Conservation (phyloP, 64 coral and sea anemone genomes). For the Pocillopora damicornis region DNA sequence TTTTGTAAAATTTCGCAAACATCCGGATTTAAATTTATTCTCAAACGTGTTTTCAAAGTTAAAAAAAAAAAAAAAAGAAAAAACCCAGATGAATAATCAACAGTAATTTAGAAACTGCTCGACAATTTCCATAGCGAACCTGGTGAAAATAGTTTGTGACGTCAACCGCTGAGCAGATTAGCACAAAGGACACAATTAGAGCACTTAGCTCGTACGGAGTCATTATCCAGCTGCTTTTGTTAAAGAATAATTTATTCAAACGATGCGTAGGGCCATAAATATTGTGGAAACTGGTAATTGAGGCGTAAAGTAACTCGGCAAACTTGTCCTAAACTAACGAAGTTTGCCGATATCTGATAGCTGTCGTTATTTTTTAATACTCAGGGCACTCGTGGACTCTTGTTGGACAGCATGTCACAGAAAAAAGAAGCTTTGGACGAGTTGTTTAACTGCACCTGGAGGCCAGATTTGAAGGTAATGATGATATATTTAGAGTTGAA, state of each 20-base stretch:
- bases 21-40: too few relatives aligned
- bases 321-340: neutral
- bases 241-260: conserved; percentile 29
- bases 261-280: conserved; percentile 28
- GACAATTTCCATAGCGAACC: too few relatives aligned
- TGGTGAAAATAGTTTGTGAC: conserved; percentile 7
- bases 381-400: neutral
- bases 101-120: too few relatives aligned
- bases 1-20: too few relatives aligned
- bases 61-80: too few relatives aligned
- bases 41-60: too few relatives aligned
- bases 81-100: neutral
- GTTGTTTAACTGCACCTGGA: conserved; percentile 23
- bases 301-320: conserved; percentile 2
- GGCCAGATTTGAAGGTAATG: conserved; percentile 37
- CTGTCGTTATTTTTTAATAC: neutral
- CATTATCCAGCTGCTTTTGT: neutral
- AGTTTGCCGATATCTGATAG: neutral
- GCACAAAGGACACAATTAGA: neutral
- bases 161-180: neutral
- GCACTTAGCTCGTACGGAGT: conserved; percentile 8
- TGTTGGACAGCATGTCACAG: conserved; percentile 19
- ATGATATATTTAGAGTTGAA: neutral
- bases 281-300: conserved; percentile 4
- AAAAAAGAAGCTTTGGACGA: conserved; percentile 4